Evolutionary conservation across 2,113 vertebrate genomes (phyloP), one percentile per base, ranked within the genome.

Genomic region (Platycercus adscitus): DNA sequence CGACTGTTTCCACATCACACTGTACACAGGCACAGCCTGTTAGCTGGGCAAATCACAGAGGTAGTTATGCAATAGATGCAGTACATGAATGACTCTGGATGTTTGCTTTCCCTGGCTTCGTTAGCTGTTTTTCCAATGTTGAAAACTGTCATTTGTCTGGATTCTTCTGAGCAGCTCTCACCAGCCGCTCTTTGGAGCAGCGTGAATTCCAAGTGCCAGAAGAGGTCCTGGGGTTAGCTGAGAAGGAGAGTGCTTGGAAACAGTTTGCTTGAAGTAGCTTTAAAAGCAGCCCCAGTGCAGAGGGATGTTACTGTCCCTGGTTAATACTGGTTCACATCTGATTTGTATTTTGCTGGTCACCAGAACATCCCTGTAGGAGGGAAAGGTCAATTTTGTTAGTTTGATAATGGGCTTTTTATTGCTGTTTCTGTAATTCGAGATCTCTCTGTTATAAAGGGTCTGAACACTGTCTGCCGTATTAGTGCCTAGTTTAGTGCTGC

Each of bases 141-240:
- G 84, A 84, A 71, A 84, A 43, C 44, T 71, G 44, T 81, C 28
- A 26, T 81, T 96, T 68, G 50, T 90, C 64, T 86, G 91, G 41
- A 55, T 86, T 91, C 53, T 79, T 84, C 58, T 21, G 81, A 92
- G 73, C 70, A 46, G 89, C 90, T 85, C 63, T 49, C 37, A 47
- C 31, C 86, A 85, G 73, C 72, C 12, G 31, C 88, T 60, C 64
- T 56, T 44, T 56, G 91, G 76, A 80, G 91, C 17, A 0, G 31
- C 7, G 0, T 17, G 60, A 43, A 7, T 41, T 73, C 47, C 6
- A 0, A 47, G 58, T 80, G 86, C 76, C 79, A n/a, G 72, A 60
- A 84, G 69, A 84, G 86, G 76, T 88, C 64, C 65, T 13, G 5
- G 69, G 73, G 63, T 64, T 55, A 58, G 73, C 73, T 9, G 49